Evolutionary conservation across 2,113 vertebrate genomes (phyloP).

Genomic region (Podarcis cretensis): DNA sequence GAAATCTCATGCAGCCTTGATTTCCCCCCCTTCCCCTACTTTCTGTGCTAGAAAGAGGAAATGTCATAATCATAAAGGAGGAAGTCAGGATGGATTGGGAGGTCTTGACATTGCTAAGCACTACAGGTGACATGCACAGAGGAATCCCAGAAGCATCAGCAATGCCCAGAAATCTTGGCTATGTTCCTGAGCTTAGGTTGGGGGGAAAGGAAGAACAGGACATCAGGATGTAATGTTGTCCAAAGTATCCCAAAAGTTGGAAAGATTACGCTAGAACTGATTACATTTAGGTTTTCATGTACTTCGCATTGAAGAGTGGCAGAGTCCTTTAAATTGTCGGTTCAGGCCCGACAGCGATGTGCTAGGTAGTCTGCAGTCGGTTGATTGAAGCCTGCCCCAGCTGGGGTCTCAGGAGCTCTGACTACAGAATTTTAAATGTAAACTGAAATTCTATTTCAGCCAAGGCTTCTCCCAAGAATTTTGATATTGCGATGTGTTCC

Average conservation of each 20-base stretch:
- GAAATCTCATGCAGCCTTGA: neutral
- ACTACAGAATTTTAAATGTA: neutral
- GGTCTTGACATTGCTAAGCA: neutral
- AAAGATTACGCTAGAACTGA: neutral
- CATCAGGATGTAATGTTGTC: neutral
- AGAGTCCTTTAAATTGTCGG: neutral
- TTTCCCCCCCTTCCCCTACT: neutral
- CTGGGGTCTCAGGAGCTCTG: neutral
- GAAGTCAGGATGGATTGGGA: neutral
- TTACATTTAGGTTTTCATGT: neutral
- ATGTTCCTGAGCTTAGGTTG: neutral
- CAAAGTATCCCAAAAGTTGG: neutral
- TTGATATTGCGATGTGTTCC: constrained; percentile 18
- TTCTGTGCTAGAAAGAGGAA: neutral
- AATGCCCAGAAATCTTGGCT: neutral
- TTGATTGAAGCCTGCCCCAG: neutral
- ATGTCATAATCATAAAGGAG: neutral
- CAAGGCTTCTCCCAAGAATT: neutral
- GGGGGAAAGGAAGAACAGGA: neutral
- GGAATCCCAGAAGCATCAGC: neutral
- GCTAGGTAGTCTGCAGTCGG: neutral
- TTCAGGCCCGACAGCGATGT: neutral
- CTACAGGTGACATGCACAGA: too few relatives aligned
- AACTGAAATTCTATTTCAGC: constrained; percentile 16
- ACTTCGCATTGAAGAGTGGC: neutral